Evolutionary conservation across 2,888 invertebrate genomes (phyloP), one percentile per base, ranked within the genome.

Genomic region (Ditylenchus weischeri): DNA sequence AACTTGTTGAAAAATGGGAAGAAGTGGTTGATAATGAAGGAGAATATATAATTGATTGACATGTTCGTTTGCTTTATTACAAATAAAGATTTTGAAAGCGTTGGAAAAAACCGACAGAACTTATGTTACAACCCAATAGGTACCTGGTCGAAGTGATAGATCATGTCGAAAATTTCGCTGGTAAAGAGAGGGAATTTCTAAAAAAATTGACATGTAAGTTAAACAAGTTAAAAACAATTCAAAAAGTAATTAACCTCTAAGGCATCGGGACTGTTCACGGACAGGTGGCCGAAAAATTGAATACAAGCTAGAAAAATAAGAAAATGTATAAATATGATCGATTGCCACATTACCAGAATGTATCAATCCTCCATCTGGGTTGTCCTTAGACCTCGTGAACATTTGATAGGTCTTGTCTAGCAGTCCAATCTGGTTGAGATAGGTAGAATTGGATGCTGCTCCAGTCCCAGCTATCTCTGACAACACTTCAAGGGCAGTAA

Each of bases 401-500:
- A 69, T 51, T 11, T 19, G 19, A 58, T 70, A 69, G 11, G 61
- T 57, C 36, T 63, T 69, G 54, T 69, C 57, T 13, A 69, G 50
- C 15, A 69, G 61, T 29, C 69, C 69, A 51, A 69, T 69, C 21
- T 50, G 23, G 18, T 47, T 49, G 43, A 69, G 60, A 51, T 51
- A 69, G 8, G 35, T 10, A 8, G 66, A 62, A 69, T 70, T 70
- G 29, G 29, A 29, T 19, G 35, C 49, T 13, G 19, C 29, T 19
- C 48, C 21, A 38, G 54, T 18, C 21, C 61, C 35, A 23, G 69
- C 54, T 18, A 57, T 61, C 36, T 69, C 69, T 35, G 67, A 38
- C 54, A 69, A 29, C 57, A 69, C 68, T 51, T 69, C 69, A 18
- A 69, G 50, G 15, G 69, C 69, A 18, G 62, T 70, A 18, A 58